phyloP scores from a whole-genome alignment of 92 coral and sea anemone genomes.

The Parazoanthus atlanticus region DNA sequence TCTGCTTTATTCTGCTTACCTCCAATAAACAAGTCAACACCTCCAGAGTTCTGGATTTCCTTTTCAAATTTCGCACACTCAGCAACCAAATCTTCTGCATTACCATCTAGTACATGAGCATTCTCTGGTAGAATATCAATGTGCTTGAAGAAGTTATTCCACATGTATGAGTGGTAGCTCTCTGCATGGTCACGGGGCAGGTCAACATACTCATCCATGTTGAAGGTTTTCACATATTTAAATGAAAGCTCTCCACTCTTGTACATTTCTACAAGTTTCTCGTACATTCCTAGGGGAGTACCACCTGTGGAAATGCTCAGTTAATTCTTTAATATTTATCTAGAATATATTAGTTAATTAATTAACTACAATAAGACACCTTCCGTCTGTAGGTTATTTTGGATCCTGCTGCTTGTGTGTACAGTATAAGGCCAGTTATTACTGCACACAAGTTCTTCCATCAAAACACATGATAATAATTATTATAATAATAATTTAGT shows the following conservation, averaged over 20 bases:
- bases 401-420: no score
- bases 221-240: slow-evolving; percentile 92
- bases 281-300: slow-evolving; percentile 96
- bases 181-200: slow-evolving; percentile 96
- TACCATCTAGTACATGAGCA: slow-evolving; percentile 95
- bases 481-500: no score
- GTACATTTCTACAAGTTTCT: slow-evolving; percentile 89
- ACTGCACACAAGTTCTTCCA: no score
- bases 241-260: slow-evolving; percentile 90
- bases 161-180: slow-evolving; percentile 98
- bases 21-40: slow-evolving; percentile 92
- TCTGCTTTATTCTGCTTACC: slow-evolving; percentile 48
- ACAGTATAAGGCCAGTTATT: not conserved
- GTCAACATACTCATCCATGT: slow-evolving; percentile 99
- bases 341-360: not conserved
- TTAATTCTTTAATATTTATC: not conserved
- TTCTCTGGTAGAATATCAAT: slow-evolving; percentile 93
- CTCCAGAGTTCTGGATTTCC: slow-evolving; percentile 82
- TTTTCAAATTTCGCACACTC: slow-evolving; percentile 87
- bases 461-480: no score
- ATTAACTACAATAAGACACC: not conserved
- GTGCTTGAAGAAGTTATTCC: slow-evolving; percentile 98
- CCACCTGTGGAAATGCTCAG: slow-evolving; percentile 65
- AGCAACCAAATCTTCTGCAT: slow-evolving; percentile 79
- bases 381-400: not conserved